Evolutionary conservation across 1,140 invertebrate genomes (phyloP).

Genomic region (Aphelenchoides besseyi): DNA sequence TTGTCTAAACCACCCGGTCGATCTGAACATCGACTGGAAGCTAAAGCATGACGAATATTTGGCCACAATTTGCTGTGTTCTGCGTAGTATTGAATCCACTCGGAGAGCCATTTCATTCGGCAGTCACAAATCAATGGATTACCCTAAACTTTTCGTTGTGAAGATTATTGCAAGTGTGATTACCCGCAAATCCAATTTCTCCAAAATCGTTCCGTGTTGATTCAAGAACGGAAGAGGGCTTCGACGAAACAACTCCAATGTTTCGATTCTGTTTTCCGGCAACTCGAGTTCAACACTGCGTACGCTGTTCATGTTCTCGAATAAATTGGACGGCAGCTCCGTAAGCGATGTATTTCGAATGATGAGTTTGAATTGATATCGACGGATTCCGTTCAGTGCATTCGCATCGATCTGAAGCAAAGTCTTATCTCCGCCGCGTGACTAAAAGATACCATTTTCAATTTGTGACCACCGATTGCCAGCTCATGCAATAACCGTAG

Average conservation of each 20-base stretch:
- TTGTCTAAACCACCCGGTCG: conserved; percentile 10
- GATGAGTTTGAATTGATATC: conserved; percentile 29
- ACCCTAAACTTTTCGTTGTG: conserved; percentile 19
- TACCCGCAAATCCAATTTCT: conserved; percentile 33
- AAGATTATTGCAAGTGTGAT: not conserved
- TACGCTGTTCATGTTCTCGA: conserved; percentile 34
- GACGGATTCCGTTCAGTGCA: conserved; percentile 30
- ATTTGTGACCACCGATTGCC: conserved; percentile 35
- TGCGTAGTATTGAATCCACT: conserved; percentile 37
- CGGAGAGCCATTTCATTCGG: conserved; percentile 38
- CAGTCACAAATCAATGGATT: conserved; percentile 46
- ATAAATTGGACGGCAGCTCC: conserved; percentile 37
- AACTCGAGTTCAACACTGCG: conserved; percentile 27
- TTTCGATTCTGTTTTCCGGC: conserved; percentile 31
- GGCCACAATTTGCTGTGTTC: conserved; percentile 22
- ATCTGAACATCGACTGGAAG: not conserved
- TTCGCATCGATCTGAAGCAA: conserved; percentile 30
- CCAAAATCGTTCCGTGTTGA: conserved; percentile 39
- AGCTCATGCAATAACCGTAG: conserved; percentile 35
- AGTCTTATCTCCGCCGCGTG: not conserved
- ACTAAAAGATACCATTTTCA: conserved; percentile 30
- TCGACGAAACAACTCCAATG: conserved; percentile 27
- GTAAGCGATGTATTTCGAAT: conserved; percentile 32
- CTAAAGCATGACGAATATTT: not conserved
- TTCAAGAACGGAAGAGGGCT: conserved; percentile 29